These are phyloP conservation scores for Drosophila littoralis DNA, from an alignment of 1,140 invertebrate genomes.

Conservation along the genomic window DNA sequence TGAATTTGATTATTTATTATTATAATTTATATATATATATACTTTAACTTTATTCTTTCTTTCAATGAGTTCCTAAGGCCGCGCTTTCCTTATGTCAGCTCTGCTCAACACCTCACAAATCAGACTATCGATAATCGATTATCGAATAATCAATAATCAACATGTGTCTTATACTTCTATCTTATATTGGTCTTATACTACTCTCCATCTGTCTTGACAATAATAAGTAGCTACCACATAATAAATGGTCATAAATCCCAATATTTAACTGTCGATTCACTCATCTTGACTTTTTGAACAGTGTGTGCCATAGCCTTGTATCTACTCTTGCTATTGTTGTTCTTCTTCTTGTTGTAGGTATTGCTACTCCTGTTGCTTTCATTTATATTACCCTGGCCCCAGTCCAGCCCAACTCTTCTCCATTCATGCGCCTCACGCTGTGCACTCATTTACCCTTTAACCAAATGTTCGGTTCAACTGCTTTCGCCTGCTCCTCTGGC, in stretches of 20 bases:
- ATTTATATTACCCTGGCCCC: slow-evolving; percentile 67
- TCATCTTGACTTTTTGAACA: slow-evolving; percentile 40
- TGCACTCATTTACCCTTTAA: slow-evolving; percentile 79
- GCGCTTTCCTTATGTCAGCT: too few relatives aligned
- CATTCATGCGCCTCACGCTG: slow-evolving; percentile 76
- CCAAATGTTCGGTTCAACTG: slow-evolving; percentile 66
- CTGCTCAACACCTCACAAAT: too few relatives aligned
- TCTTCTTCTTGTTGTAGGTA: slow-evolving; percentile 21
- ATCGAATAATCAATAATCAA: too few relatives aligned
- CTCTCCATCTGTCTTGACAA: too few relatives aligned
- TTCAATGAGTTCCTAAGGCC: too few relatives aligned
- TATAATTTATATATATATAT: too few relatives aligned
- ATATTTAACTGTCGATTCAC: background rate
- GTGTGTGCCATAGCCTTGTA: slow-evolving; percentile 31
- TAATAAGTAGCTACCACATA: slow-evolving; percentile 15
- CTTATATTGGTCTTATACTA: too few relatives aligned
- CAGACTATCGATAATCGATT: too few relatives aligned
- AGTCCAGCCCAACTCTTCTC: slow-evolving; percentile 7
- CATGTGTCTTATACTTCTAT: too few relatives aligned
- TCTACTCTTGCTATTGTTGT: slow-evolving; percentile 30
- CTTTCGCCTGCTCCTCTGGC: slow-evolving; percentile 18
- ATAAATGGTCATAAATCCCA: background rate
- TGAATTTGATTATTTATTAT: too few relatives aligned
- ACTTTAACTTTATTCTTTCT: too few relatives aligned
- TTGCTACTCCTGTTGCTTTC: slow-evolving; percentile 61